phyloP scores from a whole-genome alignment of 92 coral and sea anemone species.

The Palythoa caribaeorum region DNA sequence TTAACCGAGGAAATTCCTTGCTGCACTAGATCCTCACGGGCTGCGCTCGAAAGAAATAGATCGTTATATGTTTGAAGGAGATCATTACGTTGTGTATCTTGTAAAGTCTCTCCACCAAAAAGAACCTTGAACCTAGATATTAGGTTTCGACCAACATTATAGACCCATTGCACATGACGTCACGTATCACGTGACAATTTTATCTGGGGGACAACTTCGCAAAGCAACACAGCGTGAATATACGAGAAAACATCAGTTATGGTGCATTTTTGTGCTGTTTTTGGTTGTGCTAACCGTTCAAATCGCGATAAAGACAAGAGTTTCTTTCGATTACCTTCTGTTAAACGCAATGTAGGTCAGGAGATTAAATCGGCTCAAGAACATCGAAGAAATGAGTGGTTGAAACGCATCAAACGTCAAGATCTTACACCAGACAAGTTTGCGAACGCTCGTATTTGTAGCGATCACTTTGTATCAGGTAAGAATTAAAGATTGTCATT shows the following conservation, averaged over 20 bases:
- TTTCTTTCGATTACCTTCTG: slow-evolving; percentile 50
- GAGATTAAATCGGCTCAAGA: slow-evolving; percentile 49
- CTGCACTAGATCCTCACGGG: no score
- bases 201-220: no score
- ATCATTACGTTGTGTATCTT: no score
- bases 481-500: not conserved
- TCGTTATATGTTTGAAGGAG: no score
- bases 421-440: slow-evolving; percentile 59
- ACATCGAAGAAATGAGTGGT: slow-evolving; percentile 60
- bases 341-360: slow-evolving; percentile 37
- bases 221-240: no score
- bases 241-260: not conserved
- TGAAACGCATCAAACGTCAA: slow-evolving; percentile 55
- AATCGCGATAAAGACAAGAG: not conserved
- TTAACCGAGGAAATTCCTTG: no score
- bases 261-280: slow-evolving; percentile 4
- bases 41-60: no score
- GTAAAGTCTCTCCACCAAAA: no score
- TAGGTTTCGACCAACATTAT: no score
- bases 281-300: slow-evolving; percentile 1
- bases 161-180: no score
- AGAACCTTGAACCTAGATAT: no score
- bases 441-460: slow-evolving; percentile 53
- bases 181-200: no score
- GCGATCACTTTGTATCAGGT: slow-evolving; percentile 66